Evolutionary conservation across 2,113 vertebrate genomes (phyloP).

Genomic region (Artemisiospiza belli): DNA sequence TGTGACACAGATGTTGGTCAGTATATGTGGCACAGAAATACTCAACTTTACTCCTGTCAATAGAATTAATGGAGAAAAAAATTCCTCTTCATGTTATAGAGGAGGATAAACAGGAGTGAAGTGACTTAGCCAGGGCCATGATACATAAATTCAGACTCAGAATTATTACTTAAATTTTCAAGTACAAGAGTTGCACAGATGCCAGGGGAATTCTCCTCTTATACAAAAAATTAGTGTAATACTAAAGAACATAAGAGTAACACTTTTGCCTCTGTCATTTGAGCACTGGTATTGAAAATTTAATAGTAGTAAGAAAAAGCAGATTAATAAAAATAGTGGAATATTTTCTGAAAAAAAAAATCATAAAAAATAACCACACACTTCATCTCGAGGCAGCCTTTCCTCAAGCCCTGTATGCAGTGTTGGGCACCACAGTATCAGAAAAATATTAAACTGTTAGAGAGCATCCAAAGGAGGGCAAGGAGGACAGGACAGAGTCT

Average conservation of each 20-base stretch:
- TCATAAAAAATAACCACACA: background rate
- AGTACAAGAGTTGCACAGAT: background rate
- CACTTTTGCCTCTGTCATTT: background rate
- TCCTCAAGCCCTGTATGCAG: accelerated
- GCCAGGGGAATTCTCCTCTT: background rate
- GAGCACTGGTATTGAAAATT: background rate
- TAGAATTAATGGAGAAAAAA: background rate
- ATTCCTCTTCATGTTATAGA: background rate
- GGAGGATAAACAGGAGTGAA: background rate
- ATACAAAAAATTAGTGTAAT: background rate
- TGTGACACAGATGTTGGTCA: accelerated
- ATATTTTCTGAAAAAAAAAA: background rate
- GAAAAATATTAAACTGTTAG: background rate
- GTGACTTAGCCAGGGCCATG: background rate
- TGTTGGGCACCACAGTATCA: background rate
- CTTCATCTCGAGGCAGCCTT: background rate
- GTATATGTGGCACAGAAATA: background rate
- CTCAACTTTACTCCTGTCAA: background rate
- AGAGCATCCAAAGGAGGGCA: background rate
- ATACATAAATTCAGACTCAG: background rate
- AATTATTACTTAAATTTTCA: background rate
- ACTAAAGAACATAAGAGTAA: background rate
- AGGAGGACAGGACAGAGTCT: no score
- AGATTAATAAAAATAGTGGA: background rate
- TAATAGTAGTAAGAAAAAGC: background rate